A percentile compares a stretch with the other conserved stretches of the same genome.
Conservation (phyloP, 2,888 invertebrate species). For the Acanthosepion esculentum region DNA sequence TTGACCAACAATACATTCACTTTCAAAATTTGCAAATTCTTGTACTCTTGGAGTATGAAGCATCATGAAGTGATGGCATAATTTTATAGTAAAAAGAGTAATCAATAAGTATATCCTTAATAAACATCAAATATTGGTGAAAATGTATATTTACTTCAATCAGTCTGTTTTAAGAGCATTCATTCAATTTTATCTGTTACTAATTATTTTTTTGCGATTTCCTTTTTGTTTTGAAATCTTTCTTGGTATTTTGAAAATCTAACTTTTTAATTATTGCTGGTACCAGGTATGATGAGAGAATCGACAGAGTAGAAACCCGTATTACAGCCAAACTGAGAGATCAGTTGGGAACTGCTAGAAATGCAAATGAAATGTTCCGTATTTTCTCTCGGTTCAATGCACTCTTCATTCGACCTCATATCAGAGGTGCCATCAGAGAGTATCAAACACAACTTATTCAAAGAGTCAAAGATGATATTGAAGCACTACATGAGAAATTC, state of each 20-base stretch:
- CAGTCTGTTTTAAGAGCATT: no score
- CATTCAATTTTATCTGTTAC: no score
- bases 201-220: not conserved
- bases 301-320: slow-evolving; percentile 97
- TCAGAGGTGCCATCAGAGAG: slow-evolving; percentile 97
- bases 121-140: no score
- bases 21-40: no score
- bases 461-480: slow-evolving; percentile 98
- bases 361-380: slow-evolving; percentile 99
- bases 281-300: slow-evolving; percentile 90
- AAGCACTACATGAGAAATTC: slow-evolving; percentile 96
- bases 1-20: no score
- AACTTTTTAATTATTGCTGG: not conserved
- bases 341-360: slow-evolving; percentile 97
- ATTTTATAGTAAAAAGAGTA: no score
- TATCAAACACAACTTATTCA: slow-evolving; percentile 99
- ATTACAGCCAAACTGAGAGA: slow-evolving; percentile 98
- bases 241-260: not conserved
- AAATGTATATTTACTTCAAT: no score
- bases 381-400: slow-evolving; percentile 98
- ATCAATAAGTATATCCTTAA: no score
- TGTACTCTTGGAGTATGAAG: no score
- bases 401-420: slow-evolving; percentile 97
- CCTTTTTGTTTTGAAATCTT: not conserved
- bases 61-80: no score